Evolutionary conservation across 2,797 vertebrate species (phyloP), one percentile per base, ranked within the genome.

Genomic region (Borostomias antarcticus): DNA sequence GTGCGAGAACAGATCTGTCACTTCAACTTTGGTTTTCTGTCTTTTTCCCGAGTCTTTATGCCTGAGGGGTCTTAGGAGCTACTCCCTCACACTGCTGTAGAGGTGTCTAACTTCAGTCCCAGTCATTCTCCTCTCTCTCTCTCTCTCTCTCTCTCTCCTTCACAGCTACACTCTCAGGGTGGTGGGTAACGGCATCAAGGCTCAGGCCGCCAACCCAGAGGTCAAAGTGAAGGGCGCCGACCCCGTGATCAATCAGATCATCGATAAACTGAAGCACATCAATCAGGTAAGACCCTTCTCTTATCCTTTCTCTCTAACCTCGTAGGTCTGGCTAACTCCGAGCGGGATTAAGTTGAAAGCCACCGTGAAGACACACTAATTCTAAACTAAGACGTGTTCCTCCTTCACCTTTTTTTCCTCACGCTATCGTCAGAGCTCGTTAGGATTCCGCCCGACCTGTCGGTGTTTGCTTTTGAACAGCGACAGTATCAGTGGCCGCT

Each of bases 231-330:
- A 92, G 86, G 94, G 87, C 81, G 86, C 71, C 0, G 94, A 98
- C 78, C 92, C 93, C 0, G 82, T 93, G 58, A 94, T 95, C 82
- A 93, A 90, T 85, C 94, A 95, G 84, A 92, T 97, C 78, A 94
- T 94, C 68, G 95, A 97, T 89, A 96, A 97, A 85, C 91, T 97
- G 77, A 96, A 93, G 66, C 95, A 95, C 75, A 79, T 95, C 87
- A 95, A 93, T 88, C 94, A 96, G 95, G 95, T 97, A 86, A 92
- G 91, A 3, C 25, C 19, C 10, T n/a, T 59, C 28, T 32, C 13
- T 4, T 54, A 17, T 53, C 33, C 1, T 17, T 10, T 28, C 50
- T 28, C 5, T 32, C 9, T 30, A 3, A 25, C 21, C 6, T n/a
- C n/a, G n/a, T n/a, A n/a, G n/a, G n/a, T n/a, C n/a, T n/a, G n/a